phyloP scores from a whole-genome alignment of 2,888 invertebrate species.

The Calameuta idolon region DNA sequence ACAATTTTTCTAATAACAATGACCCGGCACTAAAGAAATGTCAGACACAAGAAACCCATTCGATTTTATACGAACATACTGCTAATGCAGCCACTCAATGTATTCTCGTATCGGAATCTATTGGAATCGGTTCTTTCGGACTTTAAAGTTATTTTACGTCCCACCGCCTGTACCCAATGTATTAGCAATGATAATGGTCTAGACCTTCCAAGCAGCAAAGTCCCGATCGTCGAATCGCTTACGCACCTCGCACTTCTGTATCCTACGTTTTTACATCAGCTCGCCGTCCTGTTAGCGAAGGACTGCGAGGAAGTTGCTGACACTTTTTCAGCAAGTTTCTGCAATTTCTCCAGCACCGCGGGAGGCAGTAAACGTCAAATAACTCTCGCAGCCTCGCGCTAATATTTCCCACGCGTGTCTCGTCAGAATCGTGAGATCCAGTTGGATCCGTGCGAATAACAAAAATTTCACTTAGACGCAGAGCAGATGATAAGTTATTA shows the following conservation, averaged over 20 bases:
- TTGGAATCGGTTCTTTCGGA: neutral
- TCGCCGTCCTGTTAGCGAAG: neutral
- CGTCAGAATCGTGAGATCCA: neutral
- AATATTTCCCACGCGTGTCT: neutral
- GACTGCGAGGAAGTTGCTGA: neutral
- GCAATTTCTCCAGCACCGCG: neutral
- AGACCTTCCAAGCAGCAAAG: neutral
- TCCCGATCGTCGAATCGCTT: neutral
- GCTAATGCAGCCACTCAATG: neutral
- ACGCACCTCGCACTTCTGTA: neutral
- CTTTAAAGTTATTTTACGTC: neutral
- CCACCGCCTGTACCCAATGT: neutral
- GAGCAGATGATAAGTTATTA: neutral
- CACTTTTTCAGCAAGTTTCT: neutral
- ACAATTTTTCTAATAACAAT: neutral
- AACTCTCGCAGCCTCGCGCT: neutral
- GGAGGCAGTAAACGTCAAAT: neutral
- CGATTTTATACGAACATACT: neutral
- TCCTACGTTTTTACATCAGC: neutral
- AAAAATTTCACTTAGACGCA: neutral
- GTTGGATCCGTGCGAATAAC: neutral
- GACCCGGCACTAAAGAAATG: neutral
- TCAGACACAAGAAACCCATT: neutral
- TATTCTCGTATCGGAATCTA: neutral
- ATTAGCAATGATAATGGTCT: neutral